These are phyloP conservation scores for Thamnaconus septentrionalis DNA, from an alignment of 2,113 vertebrate genomes.

Conservation along the genomic window DNA sequence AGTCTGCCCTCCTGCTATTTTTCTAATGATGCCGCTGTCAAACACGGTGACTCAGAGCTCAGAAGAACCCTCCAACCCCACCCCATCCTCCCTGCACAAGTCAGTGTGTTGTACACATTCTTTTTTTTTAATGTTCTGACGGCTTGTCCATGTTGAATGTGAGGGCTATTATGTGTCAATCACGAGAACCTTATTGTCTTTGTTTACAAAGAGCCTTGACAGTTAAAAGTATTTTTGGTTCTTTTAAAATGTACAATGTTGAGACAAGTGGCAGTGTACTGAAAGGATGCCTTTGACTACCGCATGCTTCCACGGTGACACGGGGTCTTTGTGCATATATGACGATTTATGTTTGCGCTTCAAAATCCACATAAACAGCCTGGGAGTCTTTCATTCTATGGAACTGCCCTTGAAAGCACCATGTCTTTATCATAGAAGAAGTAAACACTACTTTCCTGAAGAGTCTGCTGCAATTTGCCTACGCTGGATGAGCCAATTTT, in stretches of 20 bases:
- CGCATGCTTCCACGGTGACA: background rate
- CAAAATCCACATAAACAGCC: too few relatives aligned
- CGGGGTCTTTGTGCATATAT: background rate
- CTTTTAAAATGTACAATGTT: background rate
- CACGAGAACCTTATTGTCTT: constrained; percentile 11
- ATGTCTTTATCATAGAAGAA: too few relatives aligned
- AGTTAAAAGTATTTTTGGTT: constrained; percentile 22
- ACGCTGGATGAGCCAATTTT: background rate
- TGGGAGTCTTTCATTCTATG: too few relatives aligned
- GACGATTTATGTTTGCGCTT: background rate
- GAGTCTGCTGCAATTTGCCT: too few relatives aligned
- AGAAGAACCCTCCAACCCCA: too few relatives aligned
- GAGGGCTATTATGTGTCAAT: constrained; percentile 22
- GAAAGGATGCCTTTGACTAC: constrained; percentile 8
- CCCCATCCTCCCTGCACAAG: background rate
- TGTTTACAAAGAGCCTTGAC: constrained; percentile 20
- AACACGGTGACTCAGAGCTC: too few relatives aligned
- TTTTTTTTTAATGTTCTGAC: constrained; percentile 1
- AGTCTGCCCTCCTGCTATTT: constrained; percentile 8
- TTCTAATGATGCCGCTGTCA: constrained; percentile 25
- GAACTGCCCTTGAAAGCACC: too few relatives aligned
- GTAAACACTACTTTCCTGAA: background rate
- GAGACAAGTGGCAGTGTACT: constrained; percentile 1
- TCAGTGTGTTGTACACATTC: background rate
- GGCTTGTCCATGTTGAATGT: background rate